Percentiles rank a stretch among this genome's conserved stretches.
Conservation (phyloP, 2,797 vertebrate genomes). For the Peromyscus aztecus region DNA sequence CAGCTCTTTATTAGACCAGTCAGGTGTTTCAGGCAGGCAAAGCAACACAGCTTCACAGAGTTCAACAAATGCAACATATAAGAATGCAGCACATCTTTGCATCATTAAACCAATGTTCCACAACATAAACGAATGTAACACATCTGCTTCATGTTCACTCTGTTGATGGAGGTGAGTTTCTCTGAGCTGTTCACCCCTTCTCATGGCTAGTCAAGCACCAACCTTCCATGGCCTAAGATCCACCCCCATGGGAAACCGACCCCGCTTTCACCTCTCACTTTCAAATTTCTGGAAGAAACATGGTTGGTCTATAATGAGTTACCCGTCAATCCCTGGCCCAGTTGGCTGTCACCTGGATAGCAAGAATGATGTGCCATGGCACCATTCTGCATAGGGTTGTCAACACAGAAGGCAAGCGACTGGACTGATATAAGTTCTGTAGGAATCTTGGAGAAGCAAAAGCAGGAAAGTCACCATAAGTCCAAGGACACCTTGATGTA, state of each 20-base stretch:
- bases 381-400: neutral
- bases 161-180: neutral
- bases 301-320: neutral
- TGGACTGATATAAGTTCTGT: neutral
- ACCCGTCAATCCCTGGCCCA: neutral
- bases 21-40: too few relatives aligned
- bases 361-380: neutral
- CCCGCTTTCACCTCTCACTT: neutral
- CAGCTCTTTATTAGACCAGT: too few relatives aligned
- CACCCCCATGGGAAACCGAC: neutral
- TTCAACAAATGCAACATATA: too few relatives aligned
- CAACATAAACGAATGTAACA: too few relatives aligned
- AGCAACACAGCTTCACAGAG: too few relatives aligned
- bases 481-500: neutral
- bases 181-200: neutral
- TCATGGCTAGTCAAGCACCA: neutral
- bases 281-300: slow-evolving; percentile 44
- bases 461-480: neutral
- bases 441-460: neutral
- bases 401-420: slow-evolving; percentile 1
- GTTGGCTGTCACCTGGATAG: neutral
- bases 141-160: neutral
- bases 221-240: neutral
- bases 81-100: too few relatives aligned
- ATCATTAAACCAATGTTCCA: too few relatives aligned